Conservation (phyloP, 2,888 invertebrate genomes). For the Diploptera punctata region DNA sequence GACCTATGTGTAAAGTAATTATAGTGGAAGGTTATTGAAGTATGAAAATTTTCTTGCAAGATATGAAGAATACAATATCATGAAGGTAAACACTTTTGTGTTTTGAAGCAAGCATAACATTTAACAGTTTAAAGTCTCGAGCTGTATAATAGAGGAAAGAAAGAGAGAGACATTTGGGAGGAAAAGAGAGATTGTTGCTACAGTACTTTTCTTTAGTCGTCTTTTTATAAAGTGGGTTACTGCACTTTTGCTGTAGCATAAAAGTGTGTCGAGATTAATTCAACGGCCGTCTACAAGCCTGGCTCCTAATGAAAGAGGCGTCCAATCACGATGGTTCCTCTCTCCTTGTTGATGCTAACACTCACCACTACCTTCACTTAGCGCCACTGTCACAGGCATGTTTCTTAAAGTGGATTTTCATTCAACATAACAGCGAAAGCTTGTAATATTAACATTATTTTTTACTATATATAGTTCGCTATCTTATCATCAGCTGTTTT, state of each 20-base stretch:
- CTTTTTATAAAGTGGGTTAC: slow-evolving; percentile 28
- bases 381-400: slow-evolving; percentile 1
- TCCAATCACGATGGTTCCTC: slow-evolving; percentile 21
- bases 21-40: too few species aligned
- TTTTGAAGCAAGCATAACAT: neutral
- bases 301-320: slow-evolving; percentile 29
- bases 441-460: neutral
- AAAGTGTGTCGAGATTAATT: slow-evolving; percentile 30
- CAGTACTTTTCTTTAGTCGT: neutral
- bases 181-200: neutral
- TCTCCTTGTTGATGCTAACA: neutral
- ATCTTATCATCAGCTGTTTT: neutral
- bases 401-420: slow-evolving; percentile 29
- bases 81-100: neutral
- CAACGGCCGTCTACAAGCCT: slow-evolving; percentile 11
- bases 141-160: neutral
- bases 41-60: too few species aligned
- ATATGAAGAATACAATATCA: too few species aligned
- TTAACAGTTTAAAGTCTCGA: neutral
- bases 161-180: neutral
- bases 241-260: slow-evolving; percentile 23
- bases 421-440: neutral
- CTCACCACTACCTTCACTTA: slow-evolving; percentile 15
- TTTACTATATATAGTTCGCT: neutral
- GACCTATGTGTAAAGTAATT: too few species aligned